Conservation (phyloP, 2,888 invertebrate genomes). For the Nebria brevicollis region DNA sequence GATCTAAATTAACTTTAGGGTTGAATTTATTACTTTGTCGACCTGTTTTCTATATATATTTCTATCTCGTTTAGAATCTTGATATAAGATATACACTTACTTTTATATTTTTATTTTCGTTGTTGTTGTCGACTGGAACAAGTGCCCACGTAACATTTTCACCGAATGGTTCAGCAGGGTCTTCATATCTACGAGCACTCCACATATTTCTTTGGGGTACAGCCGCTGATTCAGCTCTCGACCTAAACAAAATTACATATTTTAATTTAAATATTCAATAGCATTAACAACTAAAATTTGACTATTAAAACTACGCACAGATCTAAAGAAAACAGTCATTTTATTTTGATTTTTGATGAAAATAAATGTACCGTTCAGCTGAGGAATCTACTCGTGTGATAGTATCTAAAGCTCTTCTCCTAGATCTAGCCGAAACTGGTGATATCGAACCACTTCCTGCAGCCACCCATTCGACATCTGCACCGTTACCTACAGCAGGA, state of each 20-base stretch:
- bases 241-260: not conserved
- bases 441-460: slow-evolving; percentile 71
- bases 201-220: slow-evolving; percentile 29
- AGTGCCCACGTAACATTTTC: slow-evolving; percentile 36
- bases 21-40: not conserved
- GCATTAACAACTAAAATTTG: too few species aligned
- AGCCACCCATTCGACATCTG: slow-evolving; percentile 82
- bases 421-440: slow-evolving; percentile 61
- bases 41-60: not conserved
- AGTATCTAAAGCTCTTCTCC: slow-evolving; percentile 28
- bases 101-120: not conserved
- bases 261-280: not conserved
- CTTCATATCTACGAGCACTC: slow-evolving; percentile 36
- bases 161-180: slow-evolving; percentile 22
- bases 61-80: not conserved
- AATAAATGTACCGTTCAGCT: not conserved
- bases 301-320: too few species aligned
- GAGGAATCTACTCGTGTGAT: not conserved
- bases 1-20: not conserved
- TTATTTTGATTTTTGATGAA: not conserved
- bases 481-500: slow-evolving; percentile 63
- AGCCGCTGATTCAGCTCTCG: slow-evolving; percentile 23
- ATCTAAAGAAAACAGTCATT: too few species aligned
- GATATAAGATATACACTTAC: not conserved
- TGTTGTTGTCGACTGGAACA: slow-evolving; percentile 27